Conservation (phyloP, 1,140 invertebrate species). For the Drosophila watanabei region DNA sequence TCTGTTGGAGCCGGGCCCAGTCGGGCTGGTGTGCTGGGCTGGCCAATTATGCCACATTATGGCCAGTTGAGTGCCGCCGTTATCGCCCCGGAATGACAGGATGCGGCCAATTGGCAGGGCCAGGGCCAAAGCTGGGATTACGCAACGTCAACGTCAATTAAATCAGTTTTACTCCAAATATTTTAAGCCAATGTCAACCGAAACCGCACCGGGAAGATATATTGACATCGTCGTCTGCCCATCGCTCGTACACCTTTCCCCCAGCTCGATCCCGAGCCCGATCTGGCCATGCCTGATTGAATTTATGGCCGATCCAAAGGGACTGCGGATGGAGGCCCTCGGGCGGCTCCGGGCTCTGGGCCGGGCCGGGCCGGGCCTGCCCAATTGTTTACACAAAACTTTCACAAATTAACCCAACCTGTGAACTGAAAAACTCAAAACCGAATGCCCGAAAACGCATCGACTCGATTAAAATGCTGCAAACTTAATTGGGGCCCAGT, state of each 20-base stretch:
- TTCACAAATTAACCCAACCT: constrained; percentile 79
- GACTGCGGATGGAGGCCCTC: constrained; percentile 33
- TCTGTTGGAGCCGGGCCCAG: background rate
- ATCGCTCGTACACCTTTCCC: constrained; percentile 38
- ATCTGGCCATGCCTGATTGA: constrained; percentile 76
- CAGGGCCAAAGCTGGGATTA: constrained; percentile 56
- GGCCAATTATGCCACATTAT: constrained; percentile 80
- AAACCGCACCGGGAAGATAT: constrained; percentile 53
- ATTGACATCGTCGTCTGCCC: constrained; percentile 65
- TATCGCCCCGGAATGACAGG: constrained; percentile 61
- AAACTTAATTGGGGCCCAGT: constrained; percentile 77
- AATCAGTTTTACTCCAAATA: constrained; percentile 83
- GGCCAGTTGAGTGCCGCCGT: constrained; percentile 63
- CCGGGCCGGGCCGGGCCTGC: background rate
- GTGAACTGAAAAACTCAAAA: constrained; percentile 62
- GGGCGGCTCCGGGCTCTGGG: constrained; percentile 14
- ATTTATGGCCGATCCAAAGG: constrained; percentile 63
- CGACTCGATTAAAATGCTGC: constrained; percentile 80
- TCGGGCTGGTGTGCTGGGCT: constrained; percentile 43
- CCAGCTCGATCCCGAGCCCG: constrained; percentile 17
- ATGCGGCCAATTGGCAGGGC: constrained; percentile 43
- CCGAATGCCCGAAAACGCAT: constrained; percentile 44
- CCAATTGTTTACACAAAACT: constrained; percentile 79
- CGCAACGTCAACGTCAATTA: constrained; percentile 82
- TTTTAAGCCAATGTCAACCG: constrained; percentile 76